phyloP scores from a whole-genome alignment of 1,140 invertebrate genomes.

The Bombus sibiricus region DNA sequence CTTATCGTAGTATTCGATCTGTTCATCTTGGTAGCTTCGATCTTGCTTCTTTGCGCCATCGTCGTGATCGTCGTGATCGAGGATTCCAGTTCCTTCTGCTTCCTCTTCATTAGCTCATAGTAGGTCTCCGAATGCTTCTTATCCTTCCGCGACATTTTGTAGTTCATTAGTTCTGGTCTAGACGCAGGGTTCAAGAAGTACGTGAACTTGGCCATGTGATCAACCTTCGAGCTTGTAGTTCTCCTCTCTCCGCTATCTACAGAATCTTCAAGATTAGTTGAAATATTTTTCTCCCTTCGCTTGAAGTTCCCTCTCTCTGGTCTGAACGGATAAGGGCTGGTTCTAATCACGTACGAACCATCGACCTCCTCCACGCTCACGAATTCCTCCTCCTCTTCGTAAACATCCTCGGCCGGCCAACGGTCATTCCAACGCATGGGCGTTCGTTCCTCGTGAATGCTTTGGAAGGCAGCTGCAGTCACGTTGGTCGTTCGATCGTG shows the following conservation, averaged over 20 bases:
- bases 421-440: not conserved
- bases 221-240: not conserved
- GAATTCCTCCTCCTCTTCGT: constrained; percentile 73
- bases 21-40: not conserved
- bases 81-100: constrained; percentile 55
- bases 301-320: constrained; percentile 67
- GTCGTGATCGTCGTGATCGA: constrained; percentile 56
- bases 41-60: not conserved
- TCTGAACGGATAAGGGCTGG: constrained; percentile 76
- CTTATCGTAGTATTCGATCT: not conserved
- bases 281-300: not conserved
- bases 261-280: not conserved
- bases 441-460: not conserved
- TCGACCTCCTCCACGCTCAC: constrained; percentile 74
- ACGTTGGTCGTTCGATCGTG: not conserved
- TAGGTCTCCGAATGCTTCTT: constrained; percentile 80
- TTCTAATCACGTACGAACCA: constrained; percentile 74
- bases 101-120: constrained; percentile 70
- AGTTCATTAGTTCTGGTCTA: constrained; percentile 71
- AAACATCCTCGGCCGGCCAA: constrained; percentile 2
- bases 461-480: not conserved
- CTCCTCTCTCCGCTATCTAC: not conserved
- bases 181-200: constrained; percentile 74
- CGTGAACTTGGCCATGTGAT: constrained; percentile 72
- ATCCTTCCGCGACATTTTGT: constrained; percentile 78